These are phyloP conservation scores for Takifugu flavidus DNA, from an alignment of 2,113 vertebrate genomes.

Conservation along the genomic window DNA sequence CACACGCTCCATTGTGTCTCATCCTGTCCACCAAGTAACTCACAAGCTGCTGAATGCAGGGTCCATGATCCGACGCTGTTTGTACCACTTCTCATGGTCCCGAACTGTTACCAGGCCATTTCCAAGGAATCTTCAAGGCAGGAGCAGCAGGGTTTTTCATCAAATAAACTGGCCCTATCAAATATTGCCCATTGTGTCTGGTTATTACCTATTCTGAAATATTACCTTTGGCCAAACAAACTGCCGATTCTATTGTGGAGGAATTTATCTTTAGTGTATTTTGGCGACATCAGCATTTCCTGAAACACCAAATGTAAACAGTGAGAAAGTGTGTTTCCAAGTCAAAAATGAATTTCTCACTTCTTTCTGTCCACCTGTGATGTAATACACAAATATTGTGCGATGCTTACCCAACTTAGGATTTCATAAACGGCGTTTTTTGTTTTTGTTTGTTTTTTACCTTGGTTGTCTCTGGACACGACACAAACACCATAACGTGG, in stretches of 20 bases:
- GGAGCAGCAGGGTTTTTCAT: too few relatives aligned
- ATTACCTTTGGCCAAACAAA: slow-evolving; percentile 71
- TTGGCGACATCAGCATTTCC: slow-evolving; percentile 76
- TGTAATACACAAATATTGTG: neutral
- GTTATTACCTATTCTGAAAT: neutral
- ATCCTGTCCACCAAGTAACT: slow-evolving; percentile 37
- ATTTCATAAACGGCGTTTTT: neutral
- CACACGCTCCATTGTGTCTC: neutral
- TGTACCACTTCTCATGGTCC: slow-evolving; percentile 84
- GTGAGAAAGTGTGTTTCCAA: too few relatives aligned
- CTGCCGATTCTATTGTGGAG: slow-evolving; percentile 53
- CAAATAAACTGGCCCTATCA: neutral
- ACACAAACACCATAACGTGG: slow-evolving; percentile 18
- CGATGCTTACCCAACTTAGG: neutral
- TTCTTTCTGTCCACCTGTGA: too few relatives aligned
- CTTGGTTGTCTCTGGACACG: slow-evolving; percentile 69
- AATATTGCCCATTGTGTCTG: too few relatives aligned
- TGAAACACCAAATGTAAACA: slow-evolving; percentile 36
- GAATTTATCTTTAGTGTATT: slow-evolving; percentile 64
- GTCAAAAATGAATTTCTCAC: too few relatives aligned
- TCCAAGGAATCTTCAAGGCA: slow-evolving; percentile 80
- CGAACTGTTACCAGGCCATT: slow-evolving; percentile 78
- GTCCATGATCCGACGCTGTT: slow-evolving; percentile 87
- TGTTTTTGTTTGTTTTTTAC: slow-evolving; percentile 41
- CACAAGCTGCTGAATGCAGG: slow-evolving; percentile 85